phyloP scores from a whole-genome alignment of 2,113 vertebrate species.

The Cynopterus brachyotis region DNA sequence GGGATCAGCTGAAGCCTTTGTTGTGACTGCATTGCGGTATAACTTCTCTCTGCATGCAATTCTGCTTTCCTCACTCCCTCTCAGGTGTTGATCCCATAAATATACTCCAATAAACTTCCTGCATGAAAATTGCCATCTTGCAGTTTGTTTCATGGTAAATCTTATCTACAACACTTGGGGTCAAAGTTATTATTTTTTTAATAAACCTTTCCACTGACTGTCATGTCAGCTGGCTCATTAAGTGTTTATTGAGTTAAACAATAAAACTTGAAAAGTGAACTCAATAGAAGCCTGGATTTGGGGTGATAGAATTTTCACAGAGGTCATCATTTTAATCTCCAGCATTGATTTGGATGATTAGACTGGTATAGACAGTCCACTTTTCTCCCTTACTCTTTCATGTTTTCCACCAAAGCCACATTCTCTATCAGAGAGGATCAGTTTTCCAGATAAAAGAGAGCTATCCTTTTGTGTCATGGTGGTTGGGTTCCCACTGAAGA shows the following conservation, averaged over 20 bases:
- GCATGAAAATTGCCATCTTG: background rate
- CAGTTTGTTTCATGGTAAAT: background rate
- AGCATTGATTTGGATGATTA: background rate
- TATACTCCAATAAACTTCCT: background rate
- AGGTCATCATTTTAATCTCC: background rate
- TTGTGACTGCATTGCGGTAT: background rate
- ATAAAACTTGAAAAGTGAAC: background rate
- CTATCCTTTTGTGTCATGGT: background rate
- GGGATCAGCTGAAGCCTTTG: background rate
- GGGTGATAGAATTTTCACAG: background rate
- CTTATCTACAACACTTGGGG: background rate
- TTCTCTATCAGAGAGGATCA: background rate
- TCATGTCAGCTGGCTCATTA: background rate
- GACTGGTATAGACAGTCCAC: background rate
- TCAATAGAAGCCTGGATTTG: background rate
- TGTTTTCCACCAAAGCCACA: background rate
- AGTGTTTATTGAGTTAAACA: background rate
- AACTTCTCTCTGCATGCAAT: accelerated
- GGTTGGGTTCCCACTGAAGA: background rate
- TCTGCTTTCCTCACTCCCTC: background rate
- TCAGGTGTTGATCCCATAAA: background rate
- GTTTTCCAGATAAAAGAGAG: background rate
- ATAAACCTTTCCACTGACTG: background rate
- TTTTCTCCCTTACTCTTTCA: background rate
- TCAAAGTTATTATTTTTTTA: background rate